phyloP scores from a whole-genome alignment of 2,888 invertebrate species.

The Oscheius onirici region DNA sequence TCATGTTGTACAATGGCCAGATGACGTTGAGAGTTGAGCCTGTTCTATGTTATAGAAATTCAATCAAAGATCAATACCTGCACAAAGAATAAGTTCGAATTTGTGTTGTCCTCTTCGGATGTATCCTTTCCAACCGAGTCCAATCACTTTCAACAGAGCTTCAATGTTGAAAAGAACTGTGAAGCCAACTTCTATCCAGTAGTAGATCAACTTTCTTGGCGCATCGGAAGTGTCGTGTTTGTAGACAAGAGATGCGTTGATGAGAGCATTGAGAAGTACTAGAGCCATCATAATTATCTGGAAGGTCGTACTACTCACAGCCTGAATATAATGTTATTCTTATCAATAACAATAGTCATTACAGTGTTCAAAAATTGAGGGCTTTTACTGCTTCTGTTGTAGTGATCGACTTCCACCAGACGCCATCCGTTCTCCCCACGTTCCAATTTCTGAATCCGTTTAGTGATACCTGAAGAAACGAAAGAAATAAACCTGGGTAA shows the following conservation, averaged over 20 bases:
- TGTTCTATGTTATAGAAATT: background rate
- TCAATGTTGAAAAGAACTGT: slow-evolving; percentile 93
- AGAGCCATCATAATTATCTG: slow-evolving; percentile 83
- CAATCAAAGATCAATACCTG: slow-evolving; percentile 78
- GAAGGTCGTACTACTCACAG: slow-evolving; percentile 89
- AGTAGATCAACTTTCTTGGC: slow-evolving; percentile 61
- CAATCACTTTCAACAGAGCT: slow-evolving; percentile 95
- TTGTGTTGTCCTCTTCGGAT: slow-evolving; percentile 80
- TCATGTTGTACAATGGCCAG: slow-evolving; percentile 85
- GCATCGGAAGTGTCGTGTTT: slow-evolving; percentile 82
- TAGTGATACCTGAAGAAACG: slow-evolving; percentile 16
- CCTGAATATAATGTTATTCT: slow-evolving; percentile 75
- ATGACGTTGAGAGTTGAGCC: slow-evolving; percentile 83
- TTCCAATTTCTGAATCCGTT: slow-evolving; percentile 73
- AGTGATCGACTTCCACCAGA: slow-evolving; percentile 93
- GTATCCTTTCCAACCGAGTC: slow-evolving; percentile 92
- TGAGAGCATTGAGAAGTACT: slow-evolving; percentile 92
- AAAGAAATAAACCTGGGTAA: slow-evolving; percentile 81
- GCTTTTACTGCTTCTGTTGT: slow-evolving; percentile 72
- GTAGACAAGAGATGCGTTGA: slow-evolving; percentile 93
- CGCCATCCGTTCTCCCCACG: slow-evolving; percentile 95
- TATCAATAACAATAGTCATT: background rate
- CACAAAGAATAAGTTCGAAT: slow-evolving; percentile 90
- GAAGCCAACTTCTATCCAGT: slow-evolving; percentile 79
- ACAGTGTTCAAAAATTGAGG: slow-evolving; percentile 56